Evolutionary conservation across 2,113 vertebrate genomes (phyloP).

Genomic region (Myrmecobius fasciatus): DNA sequence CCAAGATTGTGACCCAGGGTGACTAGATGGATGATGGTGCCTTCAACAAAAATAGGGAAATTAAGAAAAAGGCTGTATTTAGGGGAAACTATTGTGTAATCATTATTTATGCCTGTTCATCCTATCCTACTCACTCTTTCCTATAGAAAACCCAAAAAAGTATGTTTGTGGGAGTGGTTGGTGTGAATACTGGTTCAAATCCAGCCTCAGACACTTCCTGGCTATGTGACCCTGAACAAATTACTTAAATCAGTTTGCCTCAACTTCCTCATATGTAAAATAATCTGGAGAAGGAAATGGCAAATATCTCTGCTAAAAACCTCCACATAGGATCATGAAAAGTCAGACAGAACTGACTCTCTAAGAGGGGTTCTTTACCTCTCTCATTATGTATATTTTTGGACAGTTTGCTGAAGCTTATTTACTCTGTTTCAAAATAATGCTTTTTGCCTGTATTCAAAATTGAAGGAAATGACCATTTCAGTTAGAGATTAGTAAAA

Average conservation of each 20-base stretch:
- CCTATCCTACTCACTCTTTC: not conserved
- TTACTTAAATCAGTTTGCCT: not conserved
- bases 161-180: not conserved
- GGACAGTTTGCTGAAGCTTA: not conserved
- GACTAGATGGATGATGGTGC: not conserved
- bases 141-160: not conserved
- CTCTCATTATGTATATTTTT: not conserved
- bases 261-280: not conserved
- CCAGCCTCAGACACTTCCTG: not conserved
- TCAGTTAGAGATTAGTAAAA: not conserved
- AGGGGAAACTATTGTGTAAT: not conserved
- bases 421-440: not conserved
- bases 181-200: not conserved
- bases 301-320: not conserved
- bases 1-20: not conserved
- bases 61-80: not conserved
- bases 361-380: too few species aligned
- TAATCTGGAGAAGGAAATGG: not conserved
- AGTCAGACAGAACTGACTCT: not conserved
- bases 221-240: not conserved
- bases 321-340: not conserved
- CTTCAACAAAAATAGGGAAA: not conserved
- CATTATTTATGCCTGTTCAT: not conserved
- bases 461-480: not conserved
- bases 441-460: not conserved